A percentile compares a stretch with the other conserved stretches of the same genome.
phyloP scores from a whole-genome alignment of 2,888 invertebrate species.

The Hesperia comma region DNA sequence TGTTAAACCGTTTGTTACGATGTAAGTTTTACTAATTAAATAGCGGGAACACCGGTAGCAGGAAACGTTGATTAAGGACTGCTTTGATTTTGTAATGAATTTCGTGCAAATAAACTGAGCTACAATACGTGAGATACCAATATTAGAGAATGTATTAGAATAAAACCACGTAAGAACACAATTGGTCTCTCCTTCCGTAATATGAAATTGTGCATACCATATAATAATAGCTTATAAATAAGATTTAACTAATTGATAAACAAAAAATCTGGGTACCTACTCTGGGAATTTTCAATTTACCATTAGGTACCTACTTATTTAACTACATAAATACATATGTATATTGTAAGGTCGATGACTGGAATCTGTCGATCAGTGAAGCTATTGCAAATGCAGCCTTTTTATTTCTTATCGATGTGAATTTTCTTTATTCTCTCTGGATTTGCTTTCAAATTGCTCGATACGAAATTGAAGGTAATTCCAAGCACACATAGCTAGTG shows the following conservation, averaged over 20 bases:
- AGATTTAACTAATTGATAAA: no score
- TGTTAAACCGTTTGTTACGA: constrained; percentile 74
- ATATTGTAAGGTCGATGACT: not conserved
- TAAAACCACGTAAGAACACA: not conserved
- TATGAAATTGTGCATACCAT: no score
- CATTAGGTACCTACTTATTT: no score
- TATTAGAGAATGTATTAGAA: not conserved
- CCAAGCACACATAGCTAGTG: constrained; percentile 42
- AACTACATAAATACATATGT: no score
- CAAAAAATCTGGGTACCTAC: no score
- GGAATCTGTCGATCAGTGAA: not conserved
- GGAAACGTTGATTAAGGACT: constrained; percentile 55
- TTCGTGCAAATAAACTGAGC: constrained; percentile 4
- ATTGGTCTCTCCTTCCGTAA: no score
- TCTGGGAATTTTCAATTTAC: no score
- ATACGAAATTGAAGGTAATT: constrained; percentile 43
- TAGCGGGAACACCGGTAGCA: constrained; percentile 65
- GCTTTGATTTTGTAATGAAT: constrained; percentile 32
- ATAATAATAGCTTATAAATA: no score
- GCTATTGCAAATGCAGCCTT: not conserved
- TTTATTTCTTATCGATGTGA: not conserved
- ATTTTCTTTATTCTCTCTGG: not conserved
- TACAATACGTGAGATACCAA: not conserved
- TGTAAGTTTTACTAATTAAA: constrained; percentile 68
- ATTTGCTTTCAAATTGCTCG: constrained; percentile 11